Evolutionary conservation across 2,113 vertebrate genomes (phyloP), one percentile per base, ranked within the genome.

Genomic region (Cebus imitator): DNA sequence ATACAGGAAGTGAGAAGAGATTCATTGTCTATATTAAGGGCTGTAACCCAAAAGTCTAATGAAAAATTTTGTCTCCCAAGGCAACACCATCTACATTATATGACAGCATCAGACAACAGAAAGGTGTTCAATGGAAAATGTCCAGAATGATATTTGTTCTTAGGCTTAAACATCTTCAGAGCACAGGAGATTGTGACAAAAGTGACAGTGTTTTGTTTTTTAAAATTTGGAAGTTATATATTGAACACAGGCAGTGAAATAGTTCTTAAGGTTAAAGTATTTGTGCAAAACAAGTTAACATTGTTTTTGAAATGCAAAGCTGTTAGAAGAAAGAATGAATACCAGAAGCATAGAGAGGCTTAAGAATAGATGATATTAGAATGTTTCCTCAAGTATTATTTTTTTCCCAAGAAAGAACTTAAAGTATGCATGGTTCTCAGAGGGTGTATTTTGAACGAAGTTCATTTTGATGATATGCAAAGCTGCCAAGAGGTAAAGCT

Each of bases 261-360:
- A 78, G 25, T 73, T 81, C 16, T 72, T 75, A 92, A 82, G 32
- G 88, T 73, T 13, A 81, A 73, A 94, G 55, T 32, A 75, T 57
- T 95, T 64, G 23, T 84, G 10, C 30, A 90, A 91, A 94, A 78
- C 68, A 92, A 50, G 23, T 95, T 43, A 92, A 81, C 23, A 87
- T 1, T 70, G 58, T n/a, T 61, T 84, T 88, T 90, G 87, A 97
- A 94, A 95, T 58, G 18, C 13, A 89, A 95, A 87, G 64, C 27
- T 87, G 18, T 90, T 90, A 82, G 80, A 73, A 89, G 20, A 61
- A 88, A 95, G 72, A 61, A 35, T 9, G 90, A 85, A 68, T 72
- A 76, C 11, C 70, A 48, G 92, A 73, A 79, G 14, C 43, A 27
- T n/a, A 7, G n/a, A 96, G 3, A n/a, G 21, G 48, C 79, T 94